A percentile compares a stretch with the other conserved stretches of the same genome.
Evolutionary conservation across 2,888 invertebrate genomes (phyloP).

Genomic region (Zygothrica quintamaculata): DNA sequence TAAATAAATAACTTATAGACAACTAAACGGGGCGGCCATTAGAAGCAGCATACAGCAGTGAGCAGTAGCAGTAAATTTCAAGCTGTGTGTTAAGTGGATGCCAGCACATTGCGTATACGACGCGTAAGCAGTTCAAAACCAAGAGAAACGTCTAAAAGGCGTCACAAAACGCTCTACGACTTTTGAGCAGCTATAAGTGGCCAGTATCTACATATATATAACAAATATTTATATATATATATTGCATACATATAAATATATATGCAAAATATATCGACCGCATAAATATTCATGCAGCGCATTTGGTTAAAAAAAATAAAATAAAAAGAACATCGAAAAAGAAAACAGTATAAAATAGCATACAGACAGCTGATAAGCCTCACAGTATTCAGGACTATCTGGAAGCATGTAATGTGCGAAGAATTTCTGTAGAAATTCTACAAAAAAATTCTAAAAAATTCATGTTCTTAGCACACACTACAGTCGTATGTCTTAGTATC

Average conservation of each 20-base stretch:
- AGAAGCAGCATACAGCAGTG: slow-evolving; percentile 26
- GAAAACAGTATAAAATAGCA: too few relatives aligned
- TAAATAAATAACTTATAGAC: slow-evolving; percentile 73
- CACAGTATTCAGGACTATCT: slow-evolving; percentile 14
- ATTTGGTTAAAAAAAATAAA: slow-evolving; percentile 39
- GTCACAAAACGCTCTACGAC: slow-evolving; percentile 50
- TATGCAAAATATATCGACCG: slow-evolving; percentile 52
- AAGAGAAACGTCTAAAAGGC: slow-evolving; percentile 25
- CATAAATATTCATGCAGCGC: slow-evolving; percentile 75
- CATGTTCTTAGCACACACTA: slow-evolving; percentile 18
- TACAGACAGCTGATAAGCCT: slow-evolving; percentile 76
- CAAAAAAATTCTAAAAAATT: slow-evolving; percentile 31
- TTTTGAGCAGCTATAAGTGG: slow-evolving; percentile 70
- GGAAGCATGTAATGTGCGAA: slow-evolving; percentile 26
- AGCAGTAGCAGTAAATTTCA: slow-evolving; percentile 33
- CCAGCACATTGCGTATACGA: slow-evolving; percentile 58
- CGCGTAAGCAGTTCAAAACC: slow-evolving; percentile 49
- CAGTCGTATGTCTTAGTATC: slow-evolving; percentile 24
- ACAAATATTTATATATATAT: slow-evolving; percentile 11
- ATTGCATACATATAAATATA: slow-evolving; percentile 5
- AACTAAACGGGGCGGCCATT: slow-evolving; percentile 65
- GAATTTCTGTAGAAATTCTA: too few relatives aligned
- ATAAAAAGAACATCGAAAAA: slow-evolving; percentile 1
- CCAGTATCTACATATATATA: slow-evolving; percentile 20
- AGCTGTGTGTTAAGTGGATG: slow-evolving; percentile 44